Evolutionary conservation across 2,888 invertebrate species (phyloP), one percentile per base, ranked within the genome.

Genomic region (Drosophila phalerata): DNA sequence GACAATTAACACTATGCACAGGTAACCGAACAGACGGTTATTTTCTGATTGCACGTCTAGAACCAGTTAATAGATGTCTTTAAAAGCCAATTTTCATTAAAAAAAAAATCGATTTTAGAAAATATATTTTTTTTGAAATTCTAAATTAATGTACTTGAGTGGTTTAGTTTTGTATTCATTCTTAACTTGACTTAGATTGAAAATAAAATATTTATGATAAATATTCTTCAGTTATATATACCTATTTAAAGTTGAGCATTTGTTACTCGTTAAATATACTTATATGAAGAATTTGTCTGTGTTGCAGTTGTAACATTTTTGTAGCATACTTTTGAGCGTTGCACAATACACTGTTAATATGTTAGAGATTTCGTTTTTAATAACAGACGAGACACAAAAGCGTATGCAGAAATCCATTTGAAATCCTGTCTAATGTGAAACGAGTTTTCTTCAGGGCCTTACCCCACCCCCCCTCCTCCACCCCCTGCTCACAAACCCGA

Each of bases 391-490:
- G 49, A 67, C 64, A 68, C 68, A 67, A 68, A 72, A 76, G 75
- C 81, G 73, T 78, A 69, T 79, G 67, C 79, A 66, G 68, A 84
- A 82, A 88, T 71, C 85, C 82, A 81, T 85, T 77, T 68, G 66
- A 85, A 79, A 88, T 88, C 82, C 70, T 62, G 73, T 82, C 79
- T 81, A 70, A 83, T 80, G 70, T 83, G 70, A 83, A 80, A 69
- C 68, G 58, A 67, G 57, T 51, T 55, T 34, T 45, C 56, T 62
- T 51, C 28, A 8, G 6, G 8, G 28, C 28, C 45, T 11, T 55
- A 32, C 32, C 38, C 47, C 61, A 43, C 58, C 52, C 63, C 49
- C 58, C 52, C 28, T 15, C 1, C 15, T n/a, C 2, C 4, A 1
- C 22, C 22, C 3, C 3, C 22, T 3, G 3, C 2, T 25, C 25